These are phyloP conservation scores for Cataglyphis cursor DNA, from an alignment of 2,888 invertebrate species.

Conservation along the genomic window DNA sequence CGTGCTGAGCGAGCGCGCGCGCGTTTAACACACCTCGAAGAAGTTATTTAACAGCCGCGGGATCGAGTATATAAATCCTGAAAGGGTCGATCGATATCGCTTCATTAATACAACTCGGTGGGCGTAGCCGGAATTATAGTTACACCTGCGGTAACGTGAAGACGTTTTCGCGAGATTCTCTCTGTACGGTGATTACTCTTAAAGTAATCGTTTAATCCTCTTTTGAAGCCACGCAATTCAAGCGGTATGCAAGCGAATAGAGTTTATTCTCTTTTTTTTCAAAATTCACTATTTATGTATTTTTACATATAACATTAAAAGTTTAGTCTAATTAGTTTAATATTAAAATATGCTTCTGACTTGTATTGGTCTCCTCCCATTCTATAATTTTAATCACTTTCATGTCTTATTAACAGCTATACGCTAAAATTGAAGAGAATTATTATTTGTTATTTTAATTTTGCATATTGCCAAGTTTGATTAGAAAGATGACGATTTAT, in stretches of 20 bases:
- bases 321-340: background rate
- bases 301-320: too few relatives aligned
- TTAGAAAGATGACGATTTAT: conserved; percentile 34
- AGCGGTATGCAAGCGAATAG: background rate
- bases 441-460: background rate
- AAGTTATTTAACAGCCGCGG: conserved; percentile 47
- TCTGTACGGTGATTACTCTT: background rate
- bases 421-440: background rate
- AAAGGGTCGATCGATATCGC: conserved; percentile 47
- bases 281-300: too few relatives aligned
- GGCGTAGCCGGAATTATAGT: conserved; percentile 52
- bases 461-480: background rate
- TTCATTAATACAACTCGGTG: conserved; percentile 51
- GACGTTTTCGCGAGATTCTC: conserved; percentile 24
- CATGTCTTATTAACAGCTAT: background rate
- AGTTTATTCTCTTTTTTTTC: background rate
- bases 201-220: background rate
- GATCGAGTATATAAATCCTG: conserved; percentile 51
- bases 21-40: conserved; percentile 46
- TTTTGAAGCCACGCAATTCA: background rate
- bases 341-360: background rate
- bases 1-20: conserved; percentile 13
- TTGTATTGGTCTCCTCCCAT: background rate
- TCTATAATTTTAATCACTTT: background rate
- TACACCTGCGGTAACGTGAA: conserved; percentile 47